Conservation (phyloP, 2,888 invertebrate genomes). For the Unio delphinus region DNA sequence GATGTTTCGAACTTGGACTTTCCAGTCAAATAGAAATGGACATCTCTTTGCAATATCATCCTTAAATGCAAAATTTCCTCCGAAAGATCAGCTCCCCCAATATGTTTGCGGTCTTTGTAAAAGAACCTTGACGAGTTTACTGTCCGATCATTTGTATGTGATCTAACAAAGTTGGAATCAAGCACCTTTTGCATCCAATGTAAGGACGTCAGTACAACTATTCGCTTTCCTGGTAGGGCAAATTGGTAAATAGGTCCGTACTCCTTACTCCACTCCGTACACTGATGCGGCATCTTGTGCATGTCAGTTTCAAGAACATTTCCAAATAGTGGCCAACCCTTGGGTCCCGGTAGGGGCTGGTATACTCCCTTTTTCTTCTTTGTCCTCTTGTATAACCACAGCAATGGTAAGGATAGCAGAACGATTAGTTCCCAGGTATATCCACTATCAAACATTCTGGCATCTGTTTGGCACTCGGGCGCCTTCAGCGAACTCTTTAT, state of each 20-base stretch:
- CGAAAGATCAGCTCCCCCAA: constrained; percentile 27
- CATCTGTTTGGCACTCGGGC: too few species aligned
- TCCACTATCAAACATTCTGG: too few species aligned
- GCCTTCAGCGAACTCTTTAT: too few species aligned
- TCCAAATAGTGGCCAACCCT: constrained; percentile 1
- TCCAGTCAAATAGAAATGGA: constrained; percentile 20
- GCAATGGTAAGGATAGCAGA: background rate
- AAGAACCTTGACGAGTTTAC: constrained; percentile 25
- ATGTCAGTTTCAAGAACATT: constrained; percentile 22
- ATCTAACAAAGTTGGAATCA: constrained; percentile 11
- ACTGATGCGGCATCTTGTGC: constrained; percentile 18
- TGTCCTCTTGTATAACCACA: background rate
- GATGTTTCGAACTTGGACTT: constrained; percentile 13
- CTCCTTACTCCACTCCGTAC: constrained; percentile 16
- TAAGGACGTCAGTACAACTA: constrained; percentile 18
- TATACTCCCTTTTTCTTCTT: background rate
- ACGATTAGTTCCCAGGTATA: background rate
- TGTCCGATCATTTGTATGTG: constrained; percentile 23
- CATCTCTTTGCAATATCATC: constrained; percentile 17
- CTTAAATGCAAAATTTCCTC: constrained; percentile 17
- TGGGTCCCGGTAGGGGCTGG: constrained; percentile 2
- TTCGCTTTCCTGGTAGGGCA: constrained; percentile 15
- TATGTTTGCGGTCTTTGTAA: constrained; percentile 29
- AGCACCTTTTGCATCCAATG: constrained; percentile 14
- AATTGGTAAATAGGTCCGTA: constrained; percentile 24